Evolutionary conservation across 2,888 invertebrate genomes (phyloP).

Genomic region (Drosophila peninsularis): DNA sequence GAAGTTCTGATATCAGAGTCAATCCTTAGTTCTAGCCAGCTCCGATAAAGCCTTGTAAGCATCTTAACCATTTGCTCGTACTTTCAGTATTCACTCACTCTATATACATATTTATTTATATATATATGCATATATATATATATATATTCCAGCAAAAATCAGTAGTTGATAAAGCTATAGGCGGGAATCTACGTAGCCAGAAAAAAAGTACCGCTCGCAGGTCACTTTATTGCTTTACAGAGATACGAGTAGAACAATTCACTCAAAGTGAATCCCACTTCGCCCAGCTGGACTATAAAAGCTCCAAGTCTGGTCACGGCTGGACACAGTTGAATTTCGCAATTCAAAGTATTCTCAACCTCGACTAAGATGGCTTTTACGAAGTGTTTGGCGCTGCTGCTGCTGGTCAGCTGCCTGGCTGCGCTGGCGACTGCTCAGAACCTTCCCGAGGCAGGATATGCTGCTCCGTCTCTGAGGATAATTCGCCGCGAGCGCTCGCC

Average conservation of each 20-base stretch:
- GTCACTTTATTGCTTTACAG: neutral
- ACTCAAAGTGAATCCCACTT: slow-evolving; percentile 16
- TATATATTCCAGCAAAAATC: neutral
- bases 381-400: slow-evolving; percentile 37
- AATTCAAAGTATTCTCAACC: slow-evolving; percentile 10
- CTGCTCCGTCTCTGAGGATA: neutral
- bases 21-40: no score
- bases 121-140: neutral
- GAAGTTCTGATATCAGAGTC: no score
- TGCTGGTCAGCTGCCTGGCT: slow-evolving; percentile 36
- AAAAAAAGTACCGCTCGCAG: slow-evolving; percentile 12
- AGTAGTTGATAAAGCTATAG: slow-evolving; percentile 9
- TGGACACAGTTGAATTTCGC: slow-evolving; percentile 24
- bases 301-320: neutral
- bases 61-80: no score
- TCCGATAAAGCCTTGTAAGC: no score
- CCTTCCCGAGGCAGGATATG: neutral
- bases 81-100: no score
- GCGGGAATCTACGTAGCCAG: neutral
- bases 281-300: slow-evolving; percentile 29
- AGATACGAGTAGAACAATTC: neutral
- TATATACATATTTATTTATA: neutral
- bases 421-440: slow-evolving; percentile 16
- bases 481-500: slow-evolving; percentile 17
- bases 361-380: slow-evolving; percentile 41